Percentiles rank a stretch among this genome's conserved stretches.
phyloP scores from a whole-genome alignment of 2,113 vertebrate genomes.

The Mandrillus leucophaeus region DNA sequence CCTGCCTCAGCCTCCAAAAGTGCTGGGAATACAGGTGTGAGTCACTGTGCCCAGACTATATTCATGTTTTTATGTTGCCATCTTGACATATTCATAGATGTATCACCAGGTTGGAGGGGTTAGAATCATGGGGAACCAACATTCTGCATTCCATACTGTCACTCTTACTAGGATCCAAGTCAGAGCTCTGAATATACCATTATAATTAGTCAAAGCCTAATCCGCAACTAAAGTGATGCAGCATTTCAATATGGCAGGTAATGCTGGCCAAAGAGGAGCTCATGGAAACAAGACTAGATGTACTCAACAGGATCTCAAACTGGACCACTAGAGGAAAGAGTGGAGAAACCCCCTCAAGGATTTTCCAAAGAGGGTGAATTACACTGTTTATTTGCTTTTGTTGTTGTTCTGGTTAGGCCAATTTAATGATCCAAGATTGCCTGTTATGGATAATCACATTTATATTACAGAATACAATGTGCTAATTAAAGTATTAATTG shows the following conservation, averaged over 20 bases:
- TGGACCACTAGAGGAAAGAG: not conserved
- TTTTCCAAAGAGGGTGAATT: not conserved
- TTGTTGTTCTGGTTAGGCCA: not conserved
- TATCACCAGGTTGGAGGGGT: not conserved
- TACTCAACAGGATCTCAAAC: not conserved
- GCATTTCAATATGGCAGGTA: accelerated
- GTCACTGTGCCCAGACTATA: too few relatives aligned
- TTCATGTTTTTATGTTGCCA: not conserved
- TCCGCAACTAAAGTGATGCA: accelerated
- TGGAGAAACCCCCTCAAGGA: not conserved
- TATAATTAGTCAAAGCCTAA: not conserved
- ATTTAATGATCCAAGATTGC: not conserved
- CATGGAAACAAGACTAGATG: not conserved
- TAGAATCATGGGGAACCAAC: not conserved
- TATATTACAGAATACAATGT: not conserved
- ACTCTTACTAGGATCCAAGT: not conserved
- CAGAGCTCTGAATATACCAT: not conserved
- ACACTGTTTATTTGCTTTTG: not conserved
- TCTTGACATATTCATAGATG: not conserved
- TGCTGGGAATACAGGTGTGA: too few relatives aligned
- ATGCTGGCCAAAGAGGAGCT: not conserved
- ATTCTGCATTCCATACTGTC: not conserved
- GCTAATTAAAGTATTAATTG: not conserved
- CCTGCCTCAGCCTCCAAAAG: too few relatives aligned
- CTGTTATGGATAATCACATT: not conserved